Conservation (phyloP, 2,113 vertebrate genomes). For the Pedetes capensis region DNA sequence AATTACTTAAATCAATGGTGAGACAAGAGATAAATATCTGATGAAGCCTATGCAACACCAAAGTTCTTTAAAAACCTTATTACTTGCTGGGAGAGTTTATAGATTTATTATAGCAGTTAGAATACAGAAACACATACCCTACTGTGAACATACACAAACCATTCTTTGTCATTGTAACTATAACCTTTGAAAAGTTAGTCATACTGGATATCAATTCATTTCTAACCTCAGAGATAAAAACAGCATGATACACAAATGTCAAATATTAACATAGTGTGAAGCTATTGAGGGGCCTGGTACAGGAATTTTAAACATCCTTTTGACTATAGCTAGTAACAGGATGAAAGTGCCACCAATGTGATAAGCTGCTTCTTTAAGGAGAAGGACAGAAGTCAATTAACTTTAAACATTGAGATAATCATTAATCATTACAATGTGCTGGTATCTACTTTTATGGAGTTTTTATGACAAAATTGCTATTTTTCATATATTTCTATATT, state of each 20-base stretch:
- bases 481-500: slow-evolving; percentile 53
- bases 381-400: slow-evolving; percentile 52
- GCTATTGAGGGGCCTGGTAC: slow-evolving; percentile 27
- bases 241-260: slow-evolving; percentile 48
- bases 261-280: slow-evolving; percentile 69
- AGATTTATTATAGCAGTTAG: neutral
- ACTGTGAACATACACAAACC: neutral
- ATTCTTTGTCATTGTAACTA: slow-evolving; percentile 1
- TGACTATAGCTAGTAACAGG: slow-evolving; percentile 50
- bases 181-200: slow-evolving; percentile 51
- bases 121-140: slow-evolving; percentile 7
- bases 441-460: neutral
- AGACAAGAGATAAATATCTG: slow-evolving; percentile 20
- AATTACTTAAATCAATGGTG: slow-evolving; percentile 38
- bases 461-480: slow-evolving; percentile 51
- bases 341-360: slow-evolving; percentile 52
- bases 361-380: slow-evolving; percentile 52
- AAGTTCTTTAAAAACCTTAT: slow-evolving; percentile 39
- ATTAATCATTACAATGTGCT: slow-evolving; percentile 32
- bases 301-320: slow-evolving; percentile 65
- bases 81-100: neutral
- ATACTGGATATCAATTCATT: slow-evolving; percentile 37
- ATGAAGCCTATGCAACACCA: slow-evolving; percentile 1
- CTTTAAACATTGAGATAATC: slow-evolving; percentile 37
- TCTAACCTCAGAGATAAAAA: slow-evolving; percentile 56